Evolutionary conservation across 2,797 vertebrate species (phyloP), one percentile per base, ranked within the genome.

Genomic region (Sebastes trivittatus): DNA sequence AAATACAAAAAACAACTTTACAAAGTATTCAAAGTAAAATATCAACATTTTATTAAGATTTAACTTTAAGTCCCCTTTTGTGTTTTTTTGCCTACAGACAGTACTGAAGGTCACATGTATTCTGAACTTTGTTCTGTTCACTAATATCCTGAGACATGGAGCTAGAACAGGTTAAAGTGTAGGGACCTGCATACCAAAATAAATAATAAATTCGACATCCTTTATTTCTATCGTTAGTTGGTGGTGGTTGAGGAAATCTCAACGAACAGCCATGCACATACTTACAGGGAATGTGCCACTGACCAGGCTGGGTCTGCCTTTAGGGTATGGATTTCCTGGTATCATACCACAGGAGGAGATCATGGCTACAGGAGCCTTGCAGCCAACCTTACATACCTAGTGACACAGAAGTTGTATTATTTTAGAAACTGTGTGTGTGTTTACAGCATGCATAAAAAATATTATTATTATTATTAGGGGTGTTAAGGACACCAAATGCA

Each of bases 301-400:
- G 88, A 98, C 95, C 78, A 97, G 96, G 85, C 98, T 99, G 62
- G 98, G 98, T 93, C 96, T 97, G 55, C 98, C 98, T 95, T 99
- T 99, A 65, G 98, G 98, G 86, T 99, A 99, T 18, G 98, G 98
- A 87, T 99, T 99, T 85, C 98, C 98, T 82, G 98, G 98, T 81
- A 99, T 98, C 89, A 99, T 98, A 75, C 98, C 98, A 92, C 98
- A 99, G 4, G 98, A 99, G 52, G 98, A 99, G 87, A 99, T 98
- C 98, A 99, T 99, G 56, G 98, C 98, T 78, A 98, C 97, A 67
- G 98, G 98, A 87, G 98, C 98, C 94, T 99, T 99, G 91, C 98
- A 99, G 75, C 98, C 98, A 2, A 96, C 97, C 85, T 99, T 99
- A 86, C 97, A 97, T 86, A 99, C 98, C 98, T 99, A 61, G 8